Base-by-base conservation (phyloP, 1,140 invertebrate genomes). In the Adoxophyes honmai region DNA sequence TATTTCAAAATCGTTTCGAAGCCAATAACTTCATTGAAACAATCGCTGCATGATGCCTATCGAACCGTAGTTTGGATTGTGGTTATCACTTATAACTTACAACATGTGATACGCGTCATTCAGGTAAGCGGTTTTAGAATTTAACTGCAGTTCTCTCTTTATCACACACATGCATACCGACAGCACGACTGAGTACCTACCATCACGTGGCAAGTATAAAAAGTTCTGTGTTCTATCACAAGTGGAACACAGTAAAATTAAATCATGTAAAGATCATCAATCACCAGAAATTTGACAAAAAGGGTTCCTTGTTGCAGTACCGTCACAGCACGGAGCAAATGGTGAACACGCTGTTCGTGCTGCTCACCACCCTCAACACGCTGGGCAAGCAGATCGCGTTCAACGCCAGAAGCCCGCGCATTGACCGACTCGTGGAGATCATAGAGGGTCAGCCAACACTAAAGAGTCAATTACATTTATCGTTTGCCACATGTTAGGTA, bases 321-420 rank as follows among this genome's bases (percentile, higher is more conserved):
- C 65, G 74, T 0, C 60, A 75, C 44, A 78, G 70, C 57, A 76
- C 63, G 1, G 72, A 81, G 2, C 61, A 72, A 15, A 63, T 82
- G 28, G 73, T 82, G 54, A 72, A 76, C 54, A 81, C 70, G 5
- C 61, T 86, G 36, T 86, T 82, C 62, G 77, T 86, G 16, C 63
- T 86, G 44, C 60, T 86, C 34, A 83, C 77, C 1, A 80, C 78
- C 15, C 51, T 86, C 13, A 83, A 78, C 57, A 68, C 76, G 2
- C 59, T 86, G 16, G 74, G 69, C 7, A 86, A 86, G 57, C 78
- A 86, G 57, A 21, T 68, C 3, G 64, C 78, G 0, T 78, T 81
- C 54, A 78, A 81, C 52, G 5, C 67, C 0, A 69, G 73, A 9
- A 60, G 55, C 0, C 13, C 34, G 11, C 75, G 80, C 6, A 61